Percentiles rank a stretch among this genome's conserved stretches.
These are phyloP conservation scores for Telmatherina bonti DNA, from an alignment of 2,797 vertebrate species.

Conservation along the genomic window DNA sequence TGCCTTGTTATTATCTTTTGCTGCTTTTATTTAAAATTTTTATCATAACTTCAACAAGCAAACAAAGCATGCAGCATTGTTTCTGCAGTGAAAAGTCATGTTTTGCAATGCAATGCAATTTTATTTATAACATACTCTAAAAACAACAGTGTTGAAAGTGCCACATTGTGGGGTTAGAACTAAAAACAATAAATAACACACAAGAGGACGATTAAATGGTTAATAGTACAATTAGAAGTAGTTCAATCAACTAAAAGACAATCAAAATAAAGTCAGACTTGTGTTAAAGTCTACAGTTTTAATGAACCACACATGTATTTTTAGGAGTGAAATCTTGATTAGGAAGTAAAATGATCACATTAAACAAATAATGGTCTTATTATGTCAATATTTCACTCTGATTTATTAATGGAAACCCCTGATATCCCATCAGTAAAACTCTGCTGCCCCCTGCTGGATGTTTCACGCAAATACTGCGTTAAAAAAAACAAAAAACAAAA, in stretches of 20 bases:
- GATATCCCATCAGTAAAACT: conserved; percentile 15
- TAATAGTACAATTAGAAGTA: no score
- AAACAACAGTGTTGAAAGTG: no score
- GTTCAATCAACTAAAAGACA: no score
- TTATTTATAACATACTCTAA: no score
- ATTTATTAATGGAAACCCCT: no score
- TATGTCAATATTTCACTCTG: no score
- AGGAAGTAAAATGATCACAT: not conserved
- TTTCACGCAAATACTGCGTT: not conserved
- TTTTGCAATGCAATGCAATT: no score
- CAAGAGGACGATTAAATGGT: no score
- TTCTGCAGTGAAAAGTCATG: not conserved
- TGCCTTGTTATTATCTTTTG: not conserved
- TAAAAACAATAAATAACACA: no score
- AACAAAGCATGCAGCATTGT: not conserved
- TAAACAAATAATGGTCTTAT: no score
- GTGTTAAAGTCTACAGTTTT: not conserved
- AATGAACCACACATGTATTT: not conserved
- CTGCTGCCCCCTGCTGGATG: conserved; percentile 66
- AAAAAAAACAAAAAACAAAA: not conserved
- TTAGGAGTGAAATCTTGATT: not conserved
- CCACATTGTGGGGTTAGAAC: no score
- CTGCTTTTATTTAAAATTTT: not conserved
- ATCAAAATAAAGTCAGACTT: no score
- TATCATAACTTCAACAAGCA: not conserved